Evolutionary conservation across 2,113 vertebrate genomes (phyloP), one percentile per base, ranked within the genome.

Genomic region (Castor canadensis): DNA sequence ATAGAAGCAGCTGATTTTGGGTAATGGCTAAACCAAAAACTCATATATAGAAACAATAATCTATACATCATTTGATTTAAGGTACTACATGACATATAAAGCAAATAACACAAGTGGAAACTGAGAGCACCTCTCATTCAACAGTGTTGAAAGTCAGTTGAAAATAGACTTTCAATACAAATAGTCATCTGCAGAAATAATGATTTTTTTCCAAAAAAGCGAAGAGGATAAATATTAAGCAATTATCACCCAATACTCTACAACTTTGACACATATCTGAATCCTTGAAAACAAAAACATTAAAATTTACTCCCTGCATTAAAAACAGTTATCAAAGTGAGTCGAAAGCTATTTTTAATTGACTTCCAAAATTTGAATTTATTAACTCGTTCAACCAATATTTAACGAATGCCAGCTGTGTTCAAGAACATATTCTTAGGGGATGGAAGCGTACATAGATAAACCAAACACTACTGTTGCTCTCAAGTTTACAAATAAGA

Each of bases 301-400:
- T 76, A 80, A 56, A 58, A 28, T 76, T 83, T 9, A 93, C 72
- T 89, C 82, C 60, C 67, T 85, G 20, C 38, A 47, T 49, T 30
- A 32, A 89, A 92, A 90, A 89, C 56, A 10, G 45, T 77, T 45
- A 38, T 87, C 58, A 79, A 87, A 45, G 40, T 90, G 81, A 93
- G 54, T 1, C 72, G 24, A 62, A 9, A 92, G 60, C 7, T 35
- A 64, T 79, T 40, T 87, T 19, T 79, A 69, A 49, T 72, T 72
- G 20, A 32, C 77, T 93, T 77, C 43, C 62, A 72, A 83, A 90
- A 73, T 66, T 89, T 95, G 28, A 92, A 94, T 76, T 52, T 56
- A 82, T 90, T 89, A 64, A 82, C 80, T 88, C 35, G 76, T 88
- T 91, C 35, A 84, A 56, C 20, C 15, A 82, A 28, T 83, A 87